Conservation (phyloP, 2,888 invertebrate species). For the Entomobrya proxima region DNA sequence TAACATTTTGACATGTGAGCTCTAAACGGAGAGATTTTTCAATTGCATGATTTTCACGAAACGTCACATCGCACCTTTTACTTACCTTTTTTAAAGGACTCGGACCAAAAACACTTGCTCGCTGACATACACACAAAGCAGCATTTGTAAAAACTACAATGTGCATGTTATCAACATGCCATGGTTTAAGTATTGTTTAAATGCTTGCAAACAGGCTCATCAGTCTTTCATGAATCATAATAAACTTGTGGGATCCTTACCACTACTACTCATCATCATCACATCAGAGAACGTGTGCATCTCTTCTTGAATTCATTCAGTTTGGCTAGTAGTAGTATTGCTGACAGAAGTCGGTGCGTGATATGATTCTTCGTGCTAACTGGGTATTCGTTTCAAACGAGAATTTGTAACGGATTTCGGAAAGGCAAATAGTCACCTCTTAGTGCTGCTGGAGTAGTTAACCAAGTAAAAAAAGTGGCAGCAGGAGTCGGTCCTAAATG, state of each 20-base stretch:
- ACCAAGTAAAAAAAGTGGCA: slow-evolving; percentile 37
- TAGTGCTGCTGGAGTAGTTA: slow-evolving; percentile 53
- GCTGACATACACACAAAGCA: slow-evolving; percentile 17
- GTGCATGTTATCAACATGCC: slow-evolving; percentile 17
- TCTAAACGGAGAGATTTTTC: slow-evolving; percentile 21
- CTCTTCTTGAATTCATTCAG: slow-evolving; percentile 37
- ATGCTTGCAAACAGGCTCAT: slow-evolving; percentile 33
- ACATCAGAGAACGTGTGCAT: slow-evolving; percentile 21
- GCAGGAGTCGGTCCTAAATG: slow-evolving; percentile 55
- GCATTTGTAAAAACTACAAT: background rate
- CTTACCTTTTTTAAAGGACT: slow-evolving; percentile 42
- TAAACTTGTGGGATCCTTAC: slow-evolving; percentile 7
- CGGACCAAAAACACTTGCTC: slow-evolving; percentile 43
- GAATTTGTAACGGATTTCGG: slow-evolving; percentile 66
- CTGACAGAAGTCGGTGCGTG: slow-evolving; percentile 49
- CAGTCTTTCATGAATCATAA: slow-evolving; percentile 25
- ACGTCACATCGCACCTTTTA: slow-evolving; percentile 56
- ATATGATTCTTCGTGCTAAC: slow-evolving; percentile 59
- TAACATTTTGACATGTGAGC: slow-evolving; percentile 53
- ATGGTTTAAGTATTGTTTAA: slow-evolving; percentile 5
- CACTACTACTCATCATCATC: slow-evolving; percentile 15
- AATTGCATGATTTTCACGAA: slow-evolving; percentile 61
- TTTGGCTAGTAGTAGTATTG: background rate
- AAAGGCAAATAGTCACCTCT: slow-evolving; percentile 57
- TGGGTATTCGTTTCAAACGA: slow-evolving; percentile 62